These are phyloP conservation scores for Lingula anatina DNA, from an alignment of 2,888 invertebrate genomes.

Conservation along the genomic window DNA sequence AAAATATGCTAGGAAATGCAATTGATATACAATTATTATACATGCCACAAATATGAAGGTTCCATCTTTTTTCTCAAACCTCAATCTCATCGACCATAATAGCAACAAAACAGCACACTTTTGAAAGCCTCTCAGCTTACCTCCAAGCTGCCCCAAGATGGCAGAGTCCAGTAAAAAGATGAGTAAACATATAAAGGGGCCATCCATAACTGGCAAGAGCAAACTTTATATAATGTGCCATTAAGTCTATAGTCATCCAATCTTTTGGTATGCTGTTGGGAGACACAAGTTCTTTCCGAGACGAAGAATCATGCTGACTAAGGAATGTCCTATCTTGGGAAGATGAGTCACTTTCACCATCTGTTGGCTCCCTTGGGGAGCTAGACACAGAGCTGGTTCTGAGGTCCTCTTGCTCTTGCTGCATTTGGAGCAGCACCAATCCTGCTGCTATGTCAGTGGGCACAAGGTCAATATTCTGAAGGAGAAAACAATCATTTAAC, in stretches of 20 bases:
- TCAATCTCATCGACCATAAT: no score
- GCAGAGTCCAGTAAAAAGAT: slow-evolving; percentile 71
- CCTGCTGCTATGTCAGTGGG: slow-evolving; percentile 86
- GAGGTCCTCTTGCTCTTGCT: slow-evolving; percentile 21
- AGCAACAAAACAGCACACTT: no score
- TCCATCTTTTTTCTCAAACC: no score
- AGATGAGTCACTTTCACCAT: not conserved
- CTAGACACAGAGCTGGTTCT: not conserved
- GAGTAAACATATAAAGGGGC: slow-evolving; percentile 76
- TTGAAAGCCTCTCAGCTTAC: slow-evolving; percentile 22
- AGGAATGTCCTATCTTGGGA: not conserved
- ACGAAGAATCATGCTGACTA: not conserved
- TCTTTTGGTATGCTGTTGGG: slow-evolving; percentile 11
- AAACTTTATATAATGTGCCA: slow-evolving; percentile 71
- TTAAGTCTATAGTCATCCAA: slow-evolving; percentile 78
- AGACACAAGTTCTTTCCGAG: not conserved
- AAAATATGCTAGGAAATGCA: no score
- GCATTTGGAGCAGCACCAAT: slow-evolving; percentile 65
- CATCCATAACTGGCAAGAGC: slow-evolving; percentile 84
- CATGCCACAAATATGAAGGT: no score
- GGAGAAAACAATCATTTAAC: no score
- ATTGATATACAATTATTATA: no score
- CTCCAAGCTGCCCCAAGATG: slow-evolving; percentile 56
- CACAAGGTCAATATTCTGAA: slow-evolving; percentile 74
- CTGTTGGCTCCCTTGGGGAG: not conserved